These are phyloP conservation scores for Andrena chrysosceles DNA, from an alignment of 2,888 invertebrate genomes.

Conservation along the genomic window DNA sequence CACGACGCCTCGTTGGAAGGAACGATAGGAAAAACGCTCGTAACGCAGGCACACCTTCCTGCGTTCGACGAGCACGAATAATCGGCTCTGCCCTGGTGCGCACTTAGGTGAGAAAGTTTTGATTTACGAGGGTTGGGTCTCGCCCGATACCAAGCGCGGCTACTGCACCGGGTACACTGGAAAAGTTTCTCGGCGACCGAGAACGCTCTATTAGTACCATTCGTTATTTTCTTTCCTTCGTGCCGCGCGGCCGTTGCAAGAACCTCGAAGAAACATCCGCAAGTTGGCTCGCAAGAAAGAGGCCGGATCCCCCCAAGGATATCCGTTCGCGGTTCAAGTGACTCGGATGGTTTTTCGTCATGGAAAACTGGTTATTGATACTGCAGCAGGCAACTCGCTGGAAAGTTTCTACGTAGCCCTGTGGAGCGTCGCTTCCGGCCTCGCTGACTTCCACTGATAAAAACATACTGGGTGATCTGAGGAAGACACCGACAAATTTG, in stretches of 20 bases:
- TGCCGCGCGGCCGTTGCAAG: slow-evolving; percentile 42
- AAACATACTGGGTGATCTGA: slow-evolving; percentile 71
- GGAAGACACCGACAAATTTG: background rate
- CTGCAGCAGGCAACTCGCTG: slow-evolving; percentile 62
- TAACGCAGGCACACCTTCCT: slow-evolving; percentile 21
- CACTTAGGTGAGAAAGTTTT: slow-evolving; percentile 75
- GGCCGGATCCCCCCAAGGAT: slow-evolving; percentile 62
- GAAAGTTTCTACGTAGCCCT: slow-evolving; percentile 56
- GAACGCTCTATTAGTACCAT: slow-evolving; percentile 77
- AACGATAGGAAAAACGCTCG: slow-evolving; percentile 24
- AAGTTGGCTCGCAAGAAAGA: slow-evolving; percentile 57
- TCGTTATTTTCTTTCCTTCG: slow-evolving; percentile 74
- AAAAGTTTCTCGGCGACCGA: slow-evolving; percentile 70
- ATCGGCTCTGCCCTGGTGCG: slow-evolving; percentile 36
- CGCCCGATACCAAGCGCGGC: slow-evolving; percentile 57
- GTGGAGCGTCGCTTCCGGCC: slow-evolving; percentile 52
- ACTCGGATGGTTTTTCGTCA: slow-evolving; percentile 71
- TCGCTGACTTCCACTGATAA: slow-evolving; percentile 65
- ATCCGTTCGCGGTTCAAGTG: slow-evolving; percentile 72
- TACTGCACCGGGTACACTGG: slow-evolving; percentile 35
- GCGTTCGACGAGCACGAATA: slow-evolving; percentile 53
- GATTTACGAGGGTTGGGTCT: slow-evolving; percentile 67
- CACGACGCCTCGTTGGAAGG: slow-evolving; percentile 10
- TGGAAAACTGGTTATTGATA: slow-evolving; percentile 76
- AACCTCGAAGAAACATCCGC: slow-evolving; percentile 60